Percentiles rank a stretch among this genome's conserved stretches.
phyloP scores from a whole-genome alignment of 2,113 vertebrate genomes.

The Naja naja region DNA sequence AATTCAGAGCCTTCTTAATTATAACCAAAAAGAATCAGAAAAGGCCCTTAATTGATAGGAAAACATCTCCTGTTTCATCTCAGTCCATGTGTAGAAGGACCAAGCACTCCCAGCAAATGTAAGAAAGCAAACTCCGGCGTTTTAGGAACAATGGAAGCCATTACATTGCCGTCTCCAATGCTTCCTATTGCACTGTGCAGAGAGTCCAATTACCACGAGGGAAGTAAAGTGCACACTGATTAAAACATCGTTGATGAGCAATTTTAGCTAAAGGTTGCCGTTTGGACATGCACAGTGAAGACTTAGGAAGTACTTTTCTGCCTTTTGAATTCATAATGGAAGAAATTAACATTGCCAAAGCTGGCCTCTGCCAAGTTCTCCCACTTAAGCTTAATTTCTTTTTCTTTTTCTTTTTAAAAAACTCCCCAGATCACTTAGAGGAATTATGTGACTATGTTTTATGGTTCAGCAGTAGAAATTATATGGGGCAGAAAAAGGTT shows the following conservation, averaged over 20 bases:
- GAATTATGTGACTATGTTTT: conserved; percentile 48
- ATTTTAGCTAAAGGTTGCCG: conserved; percentile 65
- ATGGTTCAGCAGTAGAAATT: conserved; percentile 43
- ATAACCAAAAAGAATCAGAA: conserved; percentile 18
- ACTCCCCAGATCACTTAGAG: conserved; percentile 8
- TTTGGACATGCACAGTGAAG: conserved; percentile 61
- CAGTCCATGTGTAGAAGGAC: background rate
- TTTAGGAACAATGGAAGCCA: conserved; percentile 40
- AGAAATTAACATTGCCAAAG: conserved; percentile 62
- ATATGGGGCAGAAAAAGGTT: conserved; percentile 11
- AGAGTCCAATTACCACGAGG: conserved; percentile 61
- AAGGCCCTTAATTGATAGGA: conserved; percentile 25
- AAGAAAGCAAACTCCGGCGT: conserved; percentile 7
- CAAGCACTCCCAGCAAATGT: conserved; percentile 21
- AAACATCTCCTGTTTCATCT: conserved; percentile 23
- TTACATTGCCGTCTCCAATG: conserved; percentile 34
- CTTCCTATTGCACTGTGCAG: conserved; percentile 32
- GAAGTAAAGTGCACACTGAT: conserved; percentile 60
- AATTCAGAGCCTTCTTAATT: background rate
- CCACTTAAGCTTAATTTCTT: conserved; percentile 45
- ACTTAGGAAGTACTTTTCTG: conserved; percentile 55
- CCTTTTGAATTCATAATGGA: conserved; percentile 64
- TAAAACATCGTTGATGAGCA: conserved; percentile 64
- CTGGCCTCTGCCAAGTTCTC: conserved; percentile 54
- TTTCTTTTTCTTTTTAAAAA: too few relatives aligned